Conservation (phyloP, 1,140 invertebrate species). For the Stenopsyche tienmushanensis region DNA sequence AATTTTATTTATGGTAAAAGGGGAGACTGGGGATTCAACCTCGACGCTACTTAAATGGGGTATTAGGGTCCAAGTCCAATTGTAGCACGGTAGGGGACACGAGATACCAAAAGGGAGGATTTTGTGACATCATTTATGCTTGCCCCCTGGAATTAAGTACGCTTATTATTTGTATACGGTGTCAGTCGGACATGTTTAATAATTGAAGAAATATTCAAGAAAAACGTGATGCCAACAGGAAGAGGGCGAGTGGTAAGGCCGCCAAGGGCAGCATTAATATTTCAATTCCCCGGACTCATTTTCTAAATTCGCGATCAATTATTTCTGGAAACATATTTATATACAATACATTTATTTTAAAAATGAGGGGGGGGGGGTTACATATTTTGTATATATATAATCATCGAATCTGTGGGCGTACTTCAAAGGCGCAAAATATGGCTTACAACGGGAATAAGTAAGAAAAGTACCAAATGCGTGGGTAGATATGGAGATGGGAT, state of each 20-base stretch:
- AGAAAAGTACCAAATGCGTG: not conserved
- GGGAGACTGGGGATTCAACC: not conserved
- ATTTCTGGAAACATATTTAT: too few species aligned
- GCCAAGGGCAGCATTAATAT: not conserved
- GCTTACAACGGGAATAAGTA: not conserved
- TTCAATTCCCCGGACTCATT: too few species aligned
- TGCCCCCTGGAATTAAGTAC: conserved; percentile 11
- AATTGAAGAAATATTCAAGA: too few species aligned
- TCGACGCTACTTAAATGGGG: conserved; percentile 18
- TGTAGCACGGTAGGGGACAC: conserved; percentile 7
- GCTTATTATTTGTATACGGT: conserved; percentile 15
- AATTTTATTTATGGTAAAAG: conserved; percentile 30
- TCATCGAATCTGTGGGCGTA: too few species aligned
- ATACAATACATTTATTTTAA: too few species aligned
- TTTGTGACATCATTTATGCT: conserved; percentile 27
- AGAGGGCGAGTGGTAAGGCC: too few species aligned
- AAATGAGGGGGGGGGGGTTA: too few species aligned
- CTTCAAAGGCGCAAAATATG: not conserved
- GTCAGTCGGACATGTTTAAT: too few species aligned
- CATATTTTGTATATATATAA: too few species aligned
- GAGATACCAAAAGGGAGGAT: conserved; percentile 16
- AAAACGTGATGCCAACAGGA: too few species aligned
- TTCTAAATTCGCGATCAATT: too few species aligned
- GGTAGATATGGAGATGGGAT: conserved; percentile 10
- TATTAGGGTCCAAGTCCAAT: conserved; percentile 18